Percentiles rank a stretch among this genome's conserved stretches.
phyloP scores from a whole-genome alignment of 2,797 vertebrate species.

The Ctenosaura bakeri region DNA sequence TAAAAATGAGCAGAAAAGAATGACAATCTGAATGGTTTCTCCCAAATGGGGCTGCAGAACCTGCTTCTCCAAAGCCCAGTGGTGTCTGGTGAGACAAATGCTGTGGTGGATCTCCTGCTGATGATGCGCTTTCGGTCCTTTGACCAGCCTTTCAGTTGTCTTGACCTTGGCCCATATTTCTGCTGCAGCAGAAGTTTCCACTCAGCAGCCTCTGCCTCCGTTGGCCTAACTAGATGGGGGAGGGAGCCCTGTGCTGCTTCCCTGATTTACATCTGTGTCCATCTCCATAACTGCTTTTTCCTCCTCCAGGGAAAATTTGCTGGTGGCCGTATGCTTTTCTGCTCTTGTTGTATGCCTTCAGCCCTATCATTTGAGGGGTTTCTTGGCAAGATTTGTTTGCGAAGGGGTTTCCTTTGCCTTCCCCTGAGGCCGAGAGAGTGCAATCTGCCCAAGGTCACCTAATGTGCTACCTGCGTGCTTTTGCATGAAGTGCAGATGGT shows the following conservation, averaged over 20 bases:
- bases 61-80: not conserved
- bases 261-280: not conserved
- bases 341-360: no score
- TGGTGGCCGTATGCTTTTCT: not conserved
- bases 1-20: not conserved
- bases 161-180: not conserved
- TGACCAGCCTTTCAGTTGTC: not conserved
- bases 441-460: no score
- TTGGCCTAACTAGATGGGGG: not conserved
- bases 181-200: not conserved
- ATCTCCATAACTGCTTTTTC: not conserved
- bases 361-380: no score
- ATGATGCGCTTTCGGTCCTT: not conserved
- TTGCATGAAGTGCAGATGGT: not conserved
- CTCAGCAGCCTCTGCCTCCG: not conserved
- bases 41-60: not conserved
- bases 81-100: not conserved
- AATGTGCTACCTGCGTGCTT: not conserved
- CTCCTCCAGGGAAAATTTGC: not conserved
- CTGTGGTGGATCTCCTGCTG: not conserved
- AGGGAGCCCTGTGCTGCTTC: not conserved
- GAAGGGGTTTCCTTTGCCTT: no score
- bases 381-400: no score
- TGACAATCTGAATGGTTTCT: no score
- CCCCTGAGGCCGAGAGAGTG: no score